Evolutionary conservation across 2,797 vertebrate genomes (phyloP).

Genomic region (Leucoraja ocellata): DNA sequence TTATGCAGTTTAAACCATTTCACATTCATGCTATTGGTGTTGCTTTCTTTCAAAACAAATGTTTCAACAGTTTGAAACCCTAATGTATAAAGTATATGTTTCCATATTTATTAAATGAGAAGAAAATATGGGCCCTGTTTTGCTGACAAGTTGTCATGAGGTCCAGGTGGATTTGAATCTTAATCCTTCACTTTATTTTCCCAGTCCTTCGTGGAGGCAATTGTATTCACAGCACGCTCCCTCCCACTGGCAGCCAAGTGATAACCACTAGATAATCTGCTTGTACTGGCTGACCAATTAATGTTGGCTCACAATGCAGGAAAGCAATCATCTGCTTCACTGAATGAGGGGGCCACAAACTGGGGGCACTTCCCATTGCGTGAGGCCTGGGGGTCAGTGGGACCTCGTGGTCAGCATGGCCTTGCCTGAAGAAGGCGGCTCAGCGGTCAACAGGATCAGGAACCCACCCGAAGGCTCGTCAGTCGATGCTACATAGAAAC

Average conservation of each 20-base stretch:
- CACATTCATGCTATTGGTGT: neutral
- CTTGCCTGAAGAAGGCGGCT: too few species aligned
- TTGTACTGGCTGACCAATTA: neutral
- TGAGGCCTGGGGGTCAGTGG: too few species aligned
- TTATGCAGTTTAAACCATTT: neutral
- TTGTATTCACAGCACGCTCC: neutral
- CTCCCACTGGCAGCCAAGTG: neutral
- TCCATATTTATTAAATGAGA: neutral
- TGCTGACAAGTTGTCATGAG: neutral
- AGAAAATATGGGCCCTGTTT: neutral
- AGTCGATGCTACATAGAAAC: too few species aligned
- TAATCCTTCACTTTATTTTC: neutral
- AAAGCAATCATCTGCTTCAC: neutral
- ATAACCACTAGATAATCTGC: neutral
- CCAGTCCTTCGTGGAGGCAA: neutral
- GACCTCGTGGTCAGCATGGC: too few species aligned
- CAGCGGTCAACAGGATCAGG: too few species aligned
- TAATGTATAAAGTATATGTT: neutral
- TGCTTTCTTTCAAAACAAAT: neutral
- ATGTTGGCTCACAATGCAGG: neutral
- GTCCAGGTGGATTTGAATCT: neutral
- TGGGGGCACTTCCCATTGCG: neutral
- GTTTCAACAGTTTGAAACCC: neutral
- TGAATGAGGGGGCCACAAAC: neutral
- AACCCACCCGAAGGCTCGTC: too few species aligned